phyloP scores from a whole-genome alignment of 2,797 vertebrate species.

The Anguilla pacifica region DNA sequence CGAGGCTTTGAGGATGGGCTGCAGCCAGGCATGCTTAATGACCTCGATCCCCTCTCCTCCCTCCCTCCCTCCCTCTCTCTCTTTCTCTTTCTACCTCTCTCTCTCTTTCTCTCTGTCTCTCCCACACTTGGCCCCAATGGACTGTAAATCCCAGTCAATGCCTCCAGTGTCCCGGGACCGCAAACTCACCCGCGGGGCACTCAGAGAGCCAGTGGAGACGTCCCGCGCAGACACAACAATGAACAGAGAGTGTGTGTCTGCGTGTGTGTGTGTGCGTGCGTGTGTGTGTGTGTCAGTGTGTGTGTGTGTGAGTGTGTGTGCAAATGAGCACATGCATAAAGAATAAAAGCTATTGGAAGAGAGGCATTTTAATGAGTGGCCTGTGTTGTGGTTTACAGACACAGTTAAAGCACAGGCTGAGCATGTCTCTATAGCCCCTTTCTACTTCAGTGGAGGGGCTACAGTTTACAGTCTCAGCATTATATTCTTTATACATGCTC shows the following conservation, averaged over 20 bases:
- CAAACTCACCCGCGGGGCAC: background rate
- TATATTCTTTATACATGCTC: background rate
- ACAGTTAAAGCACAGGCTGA: background rate
- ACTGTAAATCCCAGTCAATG: background rate
- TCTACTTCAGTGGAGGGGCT: background rate
- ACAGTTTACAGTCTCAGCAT: background rate
- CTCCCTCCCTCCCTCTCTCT: background rate
- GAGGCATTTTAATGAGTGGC: conserved; percentile 10
- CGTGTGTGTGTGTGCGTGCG: background rate
- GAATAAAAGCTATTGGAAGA: background rate
- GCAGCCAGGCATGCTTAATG: background rate
- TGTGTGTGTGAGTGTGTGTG: background rate
- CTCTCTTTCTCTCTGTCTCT: background rate
- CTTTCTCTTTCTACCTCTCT: background rate
- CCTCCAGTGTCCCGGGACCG: background rate
- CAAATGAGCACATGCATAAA: background rate
- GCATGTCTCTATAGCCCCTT: background rate
- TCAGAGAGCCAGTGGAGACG: background rate
- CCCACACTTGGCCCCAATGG: background rate
- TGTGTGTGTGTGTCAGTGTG: background rate
- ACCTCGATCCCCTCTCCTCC: background rate
- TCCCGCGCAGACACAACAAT: background rate
- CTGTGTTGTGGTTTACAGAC: background rate
- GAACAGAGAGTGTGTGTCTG: background rate
- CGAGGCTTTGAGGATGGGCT: background rate